Base-by-base conservation (phyloP, 2,113 vertebrate species). In the Salvelinus namaycush region DNA sequence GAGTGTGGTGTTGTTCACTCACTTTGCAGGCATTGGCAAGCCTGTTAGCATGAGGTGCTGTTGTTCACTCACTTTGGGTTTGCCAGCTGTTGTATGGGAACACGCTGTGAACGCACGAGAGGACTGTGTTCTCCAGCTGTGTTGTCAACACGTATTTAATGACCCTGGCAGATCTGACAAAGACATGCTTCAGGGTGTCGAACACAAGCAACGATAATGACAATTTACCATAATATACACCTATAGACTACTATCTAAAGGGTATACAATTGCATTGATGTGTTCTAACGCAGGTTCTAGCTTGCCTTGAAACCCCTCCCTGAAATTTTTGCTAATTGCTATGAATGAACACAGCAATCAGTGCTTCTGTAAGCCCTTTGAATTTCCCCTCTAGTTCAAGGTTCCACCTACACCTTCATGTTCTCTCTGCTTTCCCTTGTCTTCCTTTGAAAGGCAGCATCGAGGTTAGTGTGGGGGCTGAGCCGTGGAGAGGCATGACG, bases 381-480 rank as follows among this genome's bases (percentile, higher is more conserved):
- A 69, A 73, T 76, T 70, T 78, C 65, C 81, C 34, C 68, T 59
- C 79, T 39, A 75, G 80, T 81, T 83, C 79, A 49, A 76, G 0
- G 59, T 54, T 70, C 68, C 77, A 8, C 90, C 89, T 68, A 90
- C 89, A 66, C 83, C 76, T 84, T 81, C 75, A n/a, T 76, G 84
- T 81, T 81, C 31, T 8, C 73, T 76, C 81, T 68, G 77, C 79
- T 76, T 83, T 83, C 76, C 76, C 79, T 73, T 83, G 81, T 78
- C 79, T 88, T 83, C 80, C 78, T 86, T 89, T 88, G 77, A 90
- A 81, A 84, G 1, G 79, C 76, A 76, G 68, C 85, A 82, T 27
- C 65, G 9, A 88, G 89, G 88, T 85, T 74, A 87, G 80, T 78
- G 86, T 83, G 90, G 87, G 83, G 82, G 89, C 88, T 57, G 90